A percentile compares a stretch with the other conserved stretches of the same genome.
These are phyloP conservation scores for Lasioglossum villosulum DNA, from an alignment of 2,888 invertebrate species.

Conservation along the genomic window DNA sequence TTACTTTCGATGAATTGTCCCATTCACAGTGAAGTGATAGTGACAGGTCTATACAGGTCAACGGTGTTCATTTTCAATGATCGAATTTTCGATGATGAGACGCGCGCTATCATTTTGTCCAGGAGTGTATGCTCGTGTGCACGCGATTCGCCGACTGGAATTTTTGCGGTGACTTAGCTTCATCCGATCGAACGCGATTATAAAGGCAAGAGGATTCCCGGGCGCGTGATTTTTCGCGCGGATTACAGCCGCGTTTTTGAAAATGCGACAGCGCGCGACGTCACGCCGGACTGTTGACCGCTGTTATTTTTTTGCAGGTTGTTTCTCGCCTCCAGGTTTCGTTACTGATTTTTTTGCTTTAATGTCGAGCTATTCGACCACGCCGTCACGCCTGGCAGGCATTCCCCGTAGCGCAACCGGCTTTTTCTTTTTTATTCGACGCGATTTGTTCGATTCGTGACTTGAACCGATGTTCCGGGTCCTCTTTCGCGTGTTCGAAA, in stretches of 20 bases:
- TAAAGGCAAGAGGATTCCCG: conserved; percentile 29
- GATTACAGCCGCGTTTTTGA: conserved; percentile 7
- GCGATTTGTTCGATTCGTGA: not conserved
- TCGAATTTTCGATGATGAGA: not conserved
- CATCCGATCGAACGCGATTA: conserved; percentile 43
- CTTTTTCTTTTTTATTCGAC: not conserved
- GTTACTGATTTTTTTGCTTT: not conserved
- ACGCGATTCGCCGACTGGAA: not conserved
- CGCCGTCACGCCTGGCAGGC: not conserved
- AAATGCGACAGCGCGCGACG: not conserved
- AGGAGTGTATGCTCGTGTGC: not conserved
- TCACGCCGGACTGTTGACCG: not conserved
- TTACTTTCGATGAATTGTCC: not conserved
- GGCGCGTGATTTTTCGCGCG: not conserved
- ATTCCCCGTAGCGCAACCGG: not conserved
- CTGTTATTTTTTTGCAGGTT: not conserved
- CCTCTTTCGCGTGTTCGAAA: not conserved
- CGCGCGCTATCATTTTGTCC: not conserved
- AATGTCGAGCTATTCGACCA: not conserved
- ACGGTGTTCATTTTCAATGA: not conserved
- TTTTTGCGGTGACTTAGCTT: conserved; percentile 39
- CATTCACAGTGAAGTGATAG: not conserved
- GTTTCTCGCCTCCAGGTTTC: not conserved
- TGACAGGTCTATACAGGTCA: not conserved
- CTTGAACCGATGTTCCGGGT: not conserved